Conservation (phyloP, 1,140 invertebrate genomes). For the Drosophila carrolli region DNA sequence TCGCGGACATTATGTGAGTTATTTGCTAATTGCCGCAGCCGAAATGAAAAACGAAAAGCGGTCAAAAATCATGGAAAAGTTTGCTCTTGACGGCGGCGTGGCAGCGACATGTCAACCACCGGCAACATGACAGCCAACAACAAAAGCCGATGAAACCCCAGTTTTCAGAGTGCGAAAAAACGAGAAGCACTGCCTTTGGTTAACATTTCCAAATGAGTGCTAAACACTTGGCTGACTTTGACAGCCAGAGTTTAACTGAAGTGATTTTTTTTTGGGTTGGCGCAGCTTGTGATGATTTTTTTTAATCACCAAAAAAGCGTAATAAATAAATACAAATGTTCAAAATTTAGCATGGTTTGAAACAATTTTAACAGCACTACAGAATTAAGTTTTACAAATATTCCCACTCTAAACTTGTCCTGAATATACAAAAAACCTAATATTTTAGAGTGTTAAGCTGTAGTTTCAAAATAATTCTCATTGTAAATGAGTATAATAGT, state of each 20-base stretch:
- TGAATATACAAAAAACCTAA: no score
- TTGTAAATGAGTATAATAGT: no score
- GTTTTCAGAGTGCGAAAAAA: conserved; percentile 11
- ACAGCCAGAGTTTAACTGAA: conserved; percentile 8
- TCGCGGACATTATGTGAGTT: conserved; percentile 65
- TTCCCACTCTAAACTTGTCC: no score
- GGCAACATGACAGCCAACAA: conserved; percentile 49
- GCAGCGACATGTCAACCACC: conserved; percentile 39
- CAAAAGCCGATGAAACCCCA: conserved; percentile 29
- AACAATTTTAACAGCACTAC: no score
- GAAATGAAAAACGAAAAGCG: conserved; percentile 22
- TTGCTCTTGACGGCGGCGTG: conserved; percentile 21
- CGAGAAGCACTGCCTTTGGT: conserved; percentile 23
- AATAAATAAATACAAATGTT: no score
- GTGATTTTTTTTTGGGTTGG: conserved; percentile 23
- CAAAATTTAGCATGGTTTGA: no score
- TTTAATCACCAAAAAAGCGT: no score
- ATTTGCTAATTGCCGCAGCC: conserved; percentile 65
- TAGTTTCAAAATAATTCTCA: no score
- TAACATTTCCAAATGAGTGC: conserved; percentile 57
- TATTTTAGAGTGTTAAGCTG: no score
- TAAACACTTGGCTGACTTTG: conserved; percentile 52
- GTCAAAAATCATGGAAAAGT: conserved; percentile 32
- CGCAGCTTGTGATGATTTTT: no score
- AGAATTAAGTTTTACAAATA: no score